phyloP scores from a whole-genome alignment of 2,113 vertebrate genomes.

The Emberiza fucata region DNA sequence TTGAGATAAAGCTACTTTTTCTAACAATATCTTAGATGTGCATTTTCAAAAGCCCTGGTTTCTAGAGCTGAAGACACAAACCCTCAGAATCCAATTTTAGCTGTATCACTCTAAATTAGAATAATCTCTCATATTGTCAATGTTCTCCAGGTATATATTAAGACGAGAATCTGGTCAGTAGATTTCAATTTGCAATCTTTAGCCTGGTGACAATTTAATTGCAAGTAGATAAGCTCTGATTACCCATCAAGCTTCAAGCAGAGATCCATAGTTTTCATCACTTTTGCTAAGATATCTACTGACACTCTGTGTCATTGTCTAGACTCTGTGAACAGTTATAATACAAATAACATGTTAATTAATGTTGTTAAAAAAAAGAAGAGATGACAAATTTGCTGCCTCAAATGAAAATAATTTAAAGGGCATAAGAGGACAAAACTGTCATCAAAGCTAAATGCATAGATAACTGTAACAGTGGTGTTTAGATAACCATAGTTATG shows the following conservation, averaged over 20 bases:
- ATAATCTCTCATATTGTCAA: background rate
- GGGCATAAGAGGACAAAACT: background rate
- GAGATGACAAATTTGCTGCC: background rate
- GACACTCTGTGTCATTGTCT: background rate
- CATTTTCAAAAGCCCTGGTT: background rate
- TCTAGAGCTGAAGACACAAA: background rate
- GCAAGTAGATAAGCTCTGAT: slow-evolving; percentile 30
- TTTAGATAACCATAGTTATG: background rate
- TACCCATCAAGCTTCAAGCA: slow-evolving; percentile 37
- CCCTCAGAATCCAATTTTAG: background rate
- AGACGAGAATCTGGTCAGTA: background rate
- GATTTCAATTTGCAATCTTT: slow-evolving; percentile 29
- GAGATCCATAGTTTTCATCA: slow-evolving; percentile 1
- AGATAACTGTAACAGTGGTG: background rate
- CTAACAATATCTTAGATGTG: background rate
- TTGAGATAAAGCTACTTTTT: background rate
- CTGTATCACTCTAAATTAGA: background rate
- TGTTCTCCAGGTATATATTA: background rate
- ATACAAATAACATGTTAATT: slow-evolving; percentile 23
- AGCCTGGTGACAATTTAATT: slow-evolving; percentile 62
- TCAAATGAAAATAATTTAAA: slow-evolving; percentile 9
- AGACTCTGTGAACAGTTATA: slow-evolving; percentile 17
- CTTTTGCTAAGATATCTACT: background rate
- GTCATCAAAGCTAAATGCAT: background rate
- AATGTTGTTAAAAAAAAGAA: background rate